Base-by-base conservation (phyloP, 2,888 invertebrate species). In the Eustalomyia histrio region DNA sequence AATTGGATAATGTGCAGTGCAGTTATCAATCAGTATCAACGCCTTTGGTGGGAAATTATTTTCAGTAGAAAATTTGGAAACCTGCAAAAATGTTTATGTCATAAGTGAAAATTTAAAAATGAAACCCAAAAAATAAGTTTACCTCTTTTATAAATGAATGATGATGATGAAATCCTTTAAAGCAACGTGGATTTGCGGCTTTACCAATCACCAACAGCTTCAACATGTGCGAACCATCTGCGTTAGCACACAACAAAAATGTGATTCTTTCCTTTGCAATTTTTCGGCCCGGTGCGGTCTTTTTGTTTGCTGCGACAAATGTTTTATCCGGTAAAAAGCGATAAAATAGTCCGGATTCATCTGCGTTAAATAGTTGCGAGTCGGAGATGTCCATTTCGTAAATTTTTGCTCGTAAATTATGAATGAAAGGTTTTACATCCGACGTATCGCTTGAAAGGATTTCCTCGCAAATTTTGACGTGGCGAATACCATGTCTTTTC, bases 391-490 rank as follows among this genome's bases (percentile, higher is more conserved):
- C n/a, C n/a, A 67, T 55, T 67, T 67, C 18, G n/a, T 16, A 14
- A 43, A 18, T 21, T 64, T 67, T 52, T 64, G 61, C 60, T 12
- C 53, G 61, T 50, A 76, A 61, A 61, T 68, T 60, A 53, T 69
- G 24, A 67, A 61, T 75, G 47, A 74, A 74, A 16, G 67, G 67
- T 39, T 58, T 60, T 39, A 75, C 52, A 24, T 21, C 53, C 35
- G 47, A 57, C 18, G 12, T 60, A 35, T 78, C 72, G 55, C 72
- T 72, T 63, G 68, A 74, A 47, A 71, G 69, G 43, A 74, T 79
- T 79, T 75, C 69, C 16, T 69, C 74, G 60, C 58, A 79, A 50
- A 79, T 67, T 79, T 67, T 67, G 1, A 65, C 50, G 53, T 53
- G 50, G 39, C 78, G 67, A 72, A 73, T 73, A 50, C 64, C 72